Conservation (phyloP, 2,113 vertebrate species). For the Chlamydotis undulata region DNA sequence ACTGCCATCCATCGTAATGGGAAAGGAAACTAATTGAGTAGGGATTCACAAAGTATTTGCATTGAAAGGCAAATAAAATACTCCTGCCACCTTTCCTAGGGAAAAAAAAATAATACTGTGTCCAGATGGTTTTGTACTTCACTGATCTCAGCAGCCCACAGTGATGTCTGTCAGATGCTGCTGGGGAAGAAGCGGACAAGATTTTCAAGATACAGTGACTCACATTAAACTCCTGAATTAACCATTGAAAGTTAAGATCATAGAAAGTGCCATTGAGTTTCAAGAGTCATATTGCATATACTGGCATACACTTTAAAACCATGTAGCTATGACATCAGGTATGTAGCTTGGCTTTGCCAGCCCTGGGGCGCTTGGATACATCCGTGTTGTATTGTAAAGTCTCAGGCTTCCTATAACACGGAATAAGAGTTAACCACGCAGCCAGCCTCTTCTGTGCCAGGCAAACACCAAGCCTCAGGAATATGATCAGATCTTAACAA, state of each 20-base stretch:
- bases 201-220: background rate
- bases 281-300: background rate
- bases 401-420: background rate
- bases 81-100: background rate
- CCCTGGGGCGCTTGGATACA: too few relatives aligned
- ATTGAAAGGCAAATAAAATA: background rate
- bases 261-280: background rate
- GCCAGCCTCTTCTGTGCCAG: background rate
- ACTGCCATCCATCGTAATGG: fast-evolving
- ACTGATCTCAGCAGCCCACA: background rate
- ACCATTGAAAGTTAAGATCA: background rate
- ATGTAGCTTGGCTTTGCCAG: background rate
- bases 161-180: background rate
- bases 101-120: background rate
- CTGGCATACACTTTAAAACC: background rate
- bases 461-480: background rate
- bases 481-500: background rate
- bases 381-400: background rate
- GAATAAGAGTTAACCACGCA: background rate
- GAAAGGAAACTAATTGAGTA: background rate
- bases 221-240: background rate
- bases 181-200: background rate
- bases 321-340: background rate
- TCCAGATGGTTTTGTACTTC: background rate
- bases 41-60: background rate